Percentiles rank a stretch among this genome's conserved stretches.
These are phyloP conservation scores for Cyanistes caeruleus DNA, from an alignment of 2,113 vertebrate species.

Conservation along the genomic window DNA sequence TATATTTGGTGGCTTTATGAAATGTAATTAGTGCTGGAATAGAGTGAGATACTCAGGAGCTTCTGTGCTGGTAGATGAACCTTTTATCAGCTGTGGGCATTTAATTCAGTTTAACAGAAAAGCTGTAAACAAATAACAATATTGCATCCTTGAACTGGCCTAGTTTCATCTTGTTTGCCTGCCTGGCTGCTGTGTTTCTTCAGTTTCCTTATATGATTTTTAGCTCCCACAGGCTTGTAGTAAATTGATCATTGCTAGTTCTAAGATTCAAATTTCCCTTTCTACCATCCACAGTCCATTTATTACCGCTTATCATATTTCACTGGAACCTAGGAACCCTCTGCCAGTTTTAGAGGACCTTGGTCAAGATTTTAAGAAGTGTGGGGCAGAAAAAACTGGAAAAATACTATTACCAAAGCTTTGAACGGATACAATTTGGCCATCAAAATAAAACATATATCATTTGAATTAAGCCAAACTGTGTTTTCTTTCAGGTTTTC, in stretches of 20 bases:
- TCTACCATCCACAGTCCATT: neutral
- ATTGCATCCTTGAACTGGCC: constrained; percentile 10
- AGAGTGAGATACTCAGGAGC: constrained; percentile 33
- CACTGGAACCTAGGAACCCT: neutral
- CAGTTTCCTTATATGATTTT: constrained; percentile 14
- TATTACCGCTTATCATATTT: constrained; percentile 3
- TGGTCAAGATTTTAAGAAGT: neutral
- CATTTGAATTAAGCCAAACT: neutral
- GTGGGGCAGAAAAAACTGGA: neutral
- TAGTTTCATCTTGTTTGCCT: constrained; percentile 39
- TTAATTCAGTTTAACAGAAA: constrained; percentile 67
- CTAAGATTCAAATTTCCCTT: constrained; percentile 55
- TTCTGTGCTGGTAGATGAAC: constrained; percentile 32
- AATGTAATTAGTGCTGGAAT: constrained; percentile 69
- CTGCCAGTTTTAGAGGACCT: neutral
- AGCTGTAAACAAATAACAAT: constrained; percentile 67
- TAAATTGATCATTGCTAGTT: constrained; percentile 61
- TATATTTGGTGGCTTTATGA: constrained; percentile 68
- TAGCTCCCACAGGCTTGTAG: constrained; percentile 22
- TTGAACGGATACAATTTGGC: neutral
- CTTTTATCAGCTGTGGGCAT: constrained; percentile 60
- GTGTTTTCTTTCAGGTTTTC: neutral
- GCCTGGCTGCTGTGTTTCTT: constrained; percentile 21
- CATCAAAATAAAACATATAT: neutral
- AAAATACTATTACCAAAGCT: neutral